Percentiles rank a stretch among this genome's conserved stretches.
Conservation (phyloP, 2,113 vertebrate genomes). For the Corythornis madagascariensis region DNA sequence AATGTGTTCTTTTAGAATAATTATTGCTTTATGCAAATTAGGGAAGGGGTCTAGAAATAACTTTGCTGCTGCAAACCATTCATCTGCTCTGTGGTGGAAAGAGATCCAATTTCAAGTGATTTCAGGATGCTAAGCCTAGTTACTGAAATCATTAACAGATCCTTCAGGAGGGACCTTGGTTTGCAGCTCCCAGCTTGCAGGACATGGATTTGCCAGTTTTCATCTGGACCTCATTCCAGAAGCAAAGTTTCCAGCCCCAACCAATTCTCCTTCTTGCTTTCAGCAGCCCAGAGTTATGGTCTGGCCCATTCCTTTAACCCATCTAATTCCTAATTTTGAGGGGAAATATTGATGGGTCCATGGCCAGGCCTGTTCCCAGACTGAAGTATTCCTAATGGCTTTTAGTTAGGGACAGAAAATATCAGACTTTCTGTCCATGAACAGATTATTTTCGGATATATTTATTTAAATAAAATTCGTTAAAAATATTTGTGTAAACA, state of each 20-base stretch:
- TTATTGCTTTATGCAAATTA: conserved; percentile 34
- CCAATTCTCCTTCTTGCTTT: background rate
- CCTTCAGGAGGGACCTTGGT: background rate
- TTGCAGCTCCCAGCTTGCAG: background rate
- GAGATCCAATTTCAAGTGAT: background rate
- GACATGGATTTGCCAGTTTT: background rate
- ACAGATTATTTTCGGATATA: background rate
- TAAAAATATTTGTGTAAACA: background rate
- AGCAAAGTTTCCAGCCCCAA: background rate
- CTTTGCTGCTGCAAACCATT: background rate
- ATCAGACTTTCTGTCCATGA: background rate
- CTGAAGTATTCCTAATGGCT: background rate
- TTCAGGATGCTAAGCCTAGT: background rate
- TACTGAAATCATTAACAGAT: background rate
- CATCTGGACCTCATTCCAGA: background rate
- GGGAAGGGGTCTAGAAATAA: background rate
- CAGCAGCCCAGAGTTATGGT: background rate
- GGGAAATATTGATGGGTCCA: background rate
- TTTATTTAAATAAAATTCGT: background rate
- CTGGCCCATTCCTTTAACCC: background rate
- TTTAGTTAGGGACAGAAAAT: background rate
- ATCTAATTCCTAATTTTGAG: background rate
- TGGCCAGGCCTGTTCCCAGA: background rate
- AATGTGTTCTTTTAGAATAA: conserved; percentile 19
- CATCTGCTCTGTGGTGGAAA: background rate